phyloP scores from a whole-genome alignment of 2,888 invertebrate species.

The Acrobasis consociella region DNA sequence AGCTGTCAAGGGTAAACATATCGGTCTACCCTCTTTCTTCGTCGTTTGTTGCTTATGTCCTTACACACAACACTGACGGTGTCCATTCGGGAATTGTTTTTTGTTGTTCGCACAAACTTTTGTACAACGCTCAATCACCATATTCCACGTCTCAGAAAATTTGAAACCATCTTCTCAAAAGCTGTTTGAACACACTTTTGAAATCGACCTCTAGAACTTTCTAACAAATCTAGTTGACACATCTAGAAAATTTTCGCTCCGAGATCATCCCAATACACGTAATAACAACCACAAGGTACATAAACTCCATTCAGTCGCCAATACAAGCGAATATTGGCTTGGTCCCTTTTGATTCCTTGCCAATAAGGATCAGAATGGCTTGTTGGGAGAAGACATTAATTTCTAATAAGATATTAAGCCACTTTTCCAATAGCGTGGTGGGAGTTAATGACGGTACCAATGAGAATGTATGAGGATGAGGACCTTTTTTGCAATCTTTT shows the following conservation, averaged over 20 bases:
- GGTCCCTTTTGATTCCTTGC: conserved; percentile 32
- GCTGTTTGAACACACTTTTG: no score
- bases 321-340: conserved; percentile 48
- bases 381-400: conserved; percentile 46
- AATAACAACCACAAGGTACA: conserved; percentile 57
- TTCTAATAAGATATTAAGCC: conserved; percentile 70
- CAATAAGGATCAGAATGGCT: conserved; percentile 44
- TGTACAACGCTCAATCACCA: no score
- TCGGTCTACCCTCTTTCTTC: no score
- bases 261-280: conserved; percentile 46
- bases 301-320: conserved; percentile 45
- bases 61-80: no score
- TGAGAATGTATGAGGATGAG: conserved; percentile 43
- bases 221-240: conserved; percentile 10
- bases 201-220: no score
- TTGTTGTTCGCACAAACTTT: no score
- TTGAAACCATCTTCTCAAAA: no score
- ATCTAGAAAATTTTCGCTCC: conserved; percentile 24
- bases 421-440: conserved; percentile 60
- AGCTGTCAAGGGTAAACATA: no score
- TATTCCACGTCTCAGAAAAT: no score
- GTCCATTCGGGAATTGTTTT: no score
- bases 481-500: neutral
- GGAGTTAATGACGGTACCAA: conserved; percentile 47
- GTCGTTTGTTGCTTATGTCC: no score